These are phyloP conservation scores for Penaeus vannamei DNA, from an alignment of 1,140 invertebrate genomes.

Conservation along the genomic window DNA sequence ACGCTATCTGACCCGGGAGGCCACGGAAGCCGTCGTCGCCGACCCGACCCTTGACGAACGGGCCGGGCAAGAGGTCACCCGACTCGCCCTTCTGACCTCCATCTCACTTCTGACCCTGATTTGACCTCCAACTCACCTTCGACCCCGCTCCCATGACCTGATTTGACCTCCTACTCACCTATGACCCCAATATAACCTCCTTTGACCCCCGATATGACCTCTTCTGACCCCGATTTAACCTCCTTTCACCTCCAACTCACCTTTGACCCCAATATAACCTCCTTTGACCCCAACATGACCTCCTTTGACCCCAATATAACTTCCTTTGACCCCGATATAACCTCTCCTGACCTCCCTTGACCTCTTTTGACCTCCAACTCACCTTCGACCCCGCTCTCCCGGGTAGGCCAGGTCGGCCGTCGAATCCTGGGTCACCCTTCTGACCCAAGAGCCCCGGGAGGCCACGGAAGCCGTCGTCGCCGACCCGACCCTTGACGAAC, in stretches of 20 bases:
- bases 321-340: background rate
- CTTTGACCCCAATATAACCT: background rate
- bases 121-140: too few relatives aligned
- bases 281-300: background rate
- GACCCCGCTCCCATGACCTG: too few relatives aligned
- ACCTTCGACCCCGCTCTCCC: background rate
- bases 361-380: background rate
- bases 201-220: too few relatives aligned
- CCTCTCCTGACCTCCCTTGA: background rate
- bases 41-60: conserved; percentile 27
- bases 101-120: too few relatives aligned
- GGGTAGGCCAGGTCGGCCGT: background rate
- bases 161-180: background rate
- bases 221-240: background rate
- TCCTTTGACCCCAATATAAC: background rate
- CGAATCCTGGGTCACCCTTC: background rate
- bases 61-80: too few relatives aligned
- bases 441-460: background rate
- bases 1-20: too few relatives aligned
- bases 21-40: conserved; percentile 39
- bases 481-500: conserved; percentile 18
- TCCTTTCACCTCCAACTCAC: too few relatives aligned
- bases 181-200: too few relatives aligned
- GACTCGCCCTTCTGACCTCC: too few relatives aligned
- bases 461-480: conserved; percentile 34